Percentiles rank a stretch among this genome's conserved stretches.
phyloP scores from a whole-genome alignment of 2,888 invertebrate genomes.

The Drosophila colorata region DNA sequence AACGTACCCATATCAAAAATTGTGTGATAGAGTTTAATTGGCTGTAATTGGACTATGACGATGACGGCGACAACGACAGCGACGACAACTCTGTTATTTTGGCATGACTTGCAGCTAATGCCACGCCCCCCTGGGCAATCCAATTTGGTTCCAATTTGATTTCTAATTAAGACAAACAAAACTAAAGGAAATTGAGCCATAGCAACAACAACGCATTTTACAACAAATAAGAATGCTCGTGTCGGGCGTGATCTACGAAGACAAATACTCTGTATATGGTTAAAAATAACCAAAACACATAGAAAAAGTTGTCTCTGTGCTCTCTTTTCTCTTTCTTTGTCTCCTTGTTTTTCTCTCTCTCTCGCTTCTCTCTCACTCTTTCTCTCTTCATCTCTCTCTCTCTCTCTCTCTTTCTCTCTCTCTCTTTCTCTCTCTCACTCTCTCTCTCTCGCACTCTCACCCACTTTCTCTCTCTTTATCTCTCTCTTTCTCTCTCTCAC shows the following conservation, averaged over 20 bases:
- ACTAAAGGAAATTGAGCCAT: constrained; percentile 17
- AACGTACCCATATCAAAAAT: constrained; percentile 53
- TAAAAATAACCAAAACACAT: no score
- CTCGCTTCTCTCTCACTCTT: no score
- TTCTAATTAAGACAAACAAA: constrained; percentile 66
- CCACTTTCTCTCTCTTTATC: no score
- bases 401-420: not conserved
- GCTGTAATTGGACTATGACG: constrained; percentile 74
- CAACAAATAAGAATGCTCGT: not conserved
- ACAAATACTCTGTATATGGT: constrained; percentile 6
- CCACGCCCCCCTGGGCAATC: constrained; percentile 28
- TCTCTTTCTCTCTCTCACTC: not conserved
- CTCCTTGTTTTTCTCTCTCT: no score
- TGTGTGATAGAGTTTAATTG: constrained; percentile 74
- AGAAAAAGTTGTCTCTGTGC: no score
- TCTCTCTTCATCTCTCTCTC: no score
- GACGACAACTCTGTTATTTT: constrained; percentile 18
- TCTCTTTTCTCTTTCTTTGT: not conserved
- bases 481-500: no score
- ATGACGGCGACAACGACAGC: constrained; percentile 29
- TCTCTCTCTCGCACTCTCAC: no score
- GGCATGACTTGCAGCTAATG: constrained; percentile 30
- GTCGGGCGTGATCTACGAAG: not conserved
- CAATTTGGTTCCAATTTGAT: constrained; percentile 59
- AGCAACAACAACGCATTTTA: not conserved